These are phyloP conservation scores for Nycticebus coucang DNA, from an alignment of 2,113 vertebrate species.

Conservation along the genomic window DNA sequence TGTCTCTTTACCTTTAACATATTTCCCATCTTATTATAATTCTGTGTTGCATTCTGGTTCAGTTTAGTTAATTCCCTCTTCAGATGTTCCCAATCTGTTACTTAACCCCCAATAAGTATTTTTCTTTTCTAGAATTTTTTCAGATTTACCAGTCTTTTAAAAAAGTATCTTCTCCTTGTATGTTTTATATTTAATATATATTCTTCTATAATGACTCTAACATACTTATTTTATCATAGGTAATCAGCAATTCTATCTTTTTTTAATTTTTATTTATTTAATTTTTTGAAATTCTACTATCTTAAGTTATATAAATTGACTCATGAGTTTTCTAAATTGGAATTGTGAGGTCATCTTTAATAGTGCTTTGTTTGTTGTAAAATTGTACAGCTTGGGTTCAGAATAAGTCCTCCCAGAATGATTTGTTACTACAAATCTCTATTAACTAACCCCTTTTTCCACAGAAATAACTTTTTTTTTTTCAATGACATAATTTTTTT, in stretches of 20 bases:
- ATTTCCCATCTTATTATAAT: background rate
- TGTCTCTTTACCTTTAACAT: background rate
- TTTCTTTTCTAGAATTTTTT: background rate
- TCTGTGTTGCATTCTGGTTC: background rate
- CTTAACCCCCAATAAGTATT: background rate
- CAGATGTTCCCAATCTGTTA: background rate
- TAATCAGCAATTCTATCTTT: conserved; percentile 10
- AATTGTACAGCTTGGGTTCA: background rate
- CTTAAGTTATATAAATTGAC: background rate
- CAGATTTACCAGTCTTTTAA: background rate
- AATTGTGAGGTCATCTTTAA: background rate
- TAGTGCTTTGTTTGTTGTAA: background rate
- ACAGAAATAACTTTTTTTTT: background rate
- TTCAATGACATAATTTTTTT: background rate
- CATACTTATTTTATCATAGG: background rate
- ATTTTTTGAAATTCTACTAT: too few relatives aligned
- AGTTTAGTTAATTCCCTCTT: background rate
- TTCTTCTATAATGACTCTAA: background rate
- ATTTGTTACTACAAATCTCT: background rate
- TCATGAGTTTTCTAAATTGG: background rate
- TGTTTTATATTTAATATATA: background rate
- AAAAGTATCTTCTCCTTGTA: background rate
- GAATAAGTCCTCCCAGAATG: background rate
- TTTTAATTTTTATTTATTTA: too few relatives aligned
- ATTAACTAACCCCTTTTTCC: background rate